Conservation (phyloP, 2,797 vertebrate species). For the Spea hammondii region DNA sequence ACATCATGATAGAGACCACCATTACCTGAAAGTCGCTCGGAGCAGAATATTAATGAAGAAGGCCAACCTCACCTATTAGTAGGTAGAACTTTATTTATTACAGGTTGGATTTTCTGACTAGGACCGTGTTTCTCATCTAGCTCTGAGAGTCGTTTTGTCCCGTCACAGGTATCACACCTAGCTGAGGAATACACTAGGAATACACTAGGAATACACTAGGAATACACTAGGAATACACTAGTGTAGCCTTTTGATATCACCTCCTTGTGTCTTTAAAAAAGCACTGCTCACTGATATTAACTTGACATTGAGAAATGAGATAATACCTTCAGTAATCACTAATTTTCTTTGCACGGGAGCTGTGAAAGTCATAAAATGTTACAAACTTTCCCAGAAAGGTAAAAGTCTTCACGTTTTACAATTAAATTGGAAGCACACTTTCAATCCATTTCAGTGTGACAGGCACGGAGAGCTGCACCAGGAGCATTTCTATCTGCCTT, state of each 20-base stretch:
- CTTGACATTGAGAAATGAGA: slow-evolving; percentile 6
- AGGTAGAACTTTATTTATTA: no score
- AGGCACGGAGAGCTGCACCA: slow-evolving; percentile 17
- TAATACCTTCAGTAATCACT: not conserved
- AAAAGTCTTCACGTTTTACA: slow-evolving; percentile 10
- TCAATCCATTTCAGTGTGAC: slow-evolving; percentile 39
- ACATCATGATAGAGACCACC: no score
- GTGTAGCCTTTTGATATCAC: not conserved
- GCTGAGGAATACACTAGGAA: no score
- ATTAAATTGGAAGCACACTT: slow-evolving; percentile 35
- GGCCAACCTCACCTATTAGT: no score
- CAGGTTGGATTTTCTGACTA: no score
- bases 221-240: not conserved
- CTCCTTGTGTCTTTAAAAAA: not conserved
- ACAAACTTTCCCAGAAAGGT: slow-evolving; percentile 15
- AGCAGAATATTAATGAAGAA: no score
- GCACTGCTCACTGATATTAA: not conserved
- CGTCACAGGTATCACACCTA: no score
- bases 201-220: not conserved
- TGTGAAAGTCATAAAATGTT: slow-evolving; percentile 20
- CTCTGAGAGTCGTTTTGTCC: no score
- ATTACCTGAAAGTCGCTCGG: no score
- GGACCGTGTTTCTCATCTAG: no score
- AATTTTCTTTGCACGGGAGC: not conserved
- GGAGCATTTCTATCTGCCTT: slow-evolving; percentile 37